Conservation (phyloP, 1,140 invertebrate genomes). For the Halesus radiatus region DNA sequence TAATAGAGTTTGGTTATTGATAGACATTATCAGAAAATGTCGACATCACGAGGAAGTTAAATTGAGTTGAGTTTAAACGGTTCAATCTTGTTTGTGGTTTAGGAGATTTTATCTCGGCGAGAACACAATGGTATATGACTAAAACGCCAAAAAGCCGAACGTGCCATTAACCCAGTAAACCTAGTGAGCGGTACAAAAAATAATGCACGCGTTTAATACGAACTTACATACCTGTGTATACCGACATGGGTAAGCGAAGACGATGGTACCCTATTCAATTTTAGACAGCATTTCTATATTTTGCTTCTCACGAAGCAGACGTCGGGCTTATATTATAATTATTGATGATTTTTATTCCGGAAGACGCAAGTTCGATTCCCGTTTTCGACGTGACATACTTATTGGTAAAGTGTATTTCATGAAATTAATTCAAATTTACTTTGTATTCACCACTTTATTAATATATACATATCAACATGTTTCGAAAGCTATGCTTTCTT, state of each 20-base stretch:
- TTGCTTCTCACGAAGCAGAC: no score
- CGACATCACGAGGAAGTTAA: neutral
- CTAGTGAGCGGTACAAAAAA: slow-evolving; percentile 5
- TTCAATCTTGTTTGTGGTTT: neutral
- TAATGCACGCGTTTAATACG: neutral
- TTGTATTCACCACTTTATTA: no score
- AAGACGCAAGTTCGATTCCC: no score
- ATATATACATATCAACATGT: no score
- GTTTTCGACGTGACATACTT: no score
- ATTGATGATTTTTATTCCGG: no score
- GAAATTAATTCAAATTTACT: no score
- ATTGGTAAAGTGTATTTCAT: no score
- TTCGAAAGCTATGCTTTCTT: no score
- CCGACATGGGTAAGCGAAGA: neutral
- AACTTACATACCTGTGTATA: neutral
- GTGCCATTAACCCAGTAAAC: slow-evolving; percentile 14
- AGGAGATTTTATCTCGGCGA: slow-evolving; percentile 5
- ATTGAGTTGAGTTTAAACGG: neutral
- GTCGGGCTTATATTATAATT: no score
- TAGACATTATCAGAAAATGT: neutral
- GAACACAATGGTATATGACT: slow-evolving; percentile 26
- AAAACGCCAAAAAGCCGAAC: neutral
- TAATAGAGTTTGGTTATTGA: neutral
- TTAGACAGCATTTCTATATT: no score
- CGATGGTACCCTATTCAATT: no score